A percentile compares a stretch with the other conserved stretches of the same genome.
phyloP scores from a whole-genome alignment of 2,888 invertebrate genomes.

The Limenitis camilla region DNA sequence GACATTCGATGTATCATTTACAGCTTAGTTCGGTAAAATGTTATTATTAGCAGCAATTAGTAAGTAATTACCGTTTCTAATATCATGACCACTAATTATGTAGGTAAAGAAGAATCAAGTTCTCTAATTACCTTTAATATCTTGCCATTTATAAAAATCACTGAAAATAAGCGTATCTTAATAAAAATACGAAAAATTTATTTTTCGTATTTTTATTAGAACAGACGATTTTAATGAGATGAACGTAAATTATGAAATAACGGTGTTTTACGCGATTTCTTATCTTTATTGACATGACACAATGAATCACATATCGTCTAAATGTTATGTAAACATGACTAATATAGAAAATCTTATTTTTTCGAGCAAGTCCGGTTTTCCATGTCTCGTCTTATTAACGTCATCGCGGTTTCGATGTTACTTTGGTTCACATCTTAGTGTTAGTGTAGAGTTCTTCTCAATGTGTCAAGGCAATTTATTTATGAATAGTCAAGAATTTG shows the following conservation, averaged over 20 bases:
- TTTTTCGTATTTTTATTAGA: too few species aligned
- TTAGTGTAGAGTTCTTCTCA: conserved; percentile 2
- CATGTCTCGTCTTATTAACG: conserved; percentile 1
- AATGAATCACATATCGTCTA: conserved; percentile 15
- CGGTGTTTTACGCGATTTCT: not conserved
- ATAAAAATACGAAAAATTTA: too few species aligned
- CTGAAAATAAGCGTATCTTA: too few species aligned
- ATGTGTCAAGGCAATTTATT: conserved; percentile 19
- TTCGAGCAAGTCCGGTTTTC: conserved; percentile 16
- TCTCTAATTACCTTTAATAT: too few species aligned
- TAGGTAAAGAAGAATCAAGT: too few species aligned
- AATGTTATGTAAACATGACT: conserved; percentile 28
- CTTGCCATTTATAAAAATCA: too few species aligned
- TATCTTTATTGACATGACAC: conserved; percentile 7
- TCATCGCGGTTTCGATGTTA: conserved; percentile 19
- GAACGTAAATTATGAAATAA: not conserved
- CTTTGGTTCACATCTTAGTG: conserved; percentile 13
- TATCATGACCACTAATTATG: too few species aligned
- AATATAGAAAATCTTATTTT: conserved; percentile 21
- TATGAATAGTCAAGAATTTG: not conserved
- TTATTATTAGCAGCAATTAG: too few species aligned
- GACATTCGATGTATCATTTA: too few species aligned
- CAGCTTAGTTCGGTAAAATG: too few species aligned
- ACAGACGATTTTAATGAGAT: too few species aligned
- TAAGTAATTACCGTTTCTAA: too few species aligned